Conservation (phyloP, 2,888 invertebrate species). For the Lutraria lutraria region DNA sequence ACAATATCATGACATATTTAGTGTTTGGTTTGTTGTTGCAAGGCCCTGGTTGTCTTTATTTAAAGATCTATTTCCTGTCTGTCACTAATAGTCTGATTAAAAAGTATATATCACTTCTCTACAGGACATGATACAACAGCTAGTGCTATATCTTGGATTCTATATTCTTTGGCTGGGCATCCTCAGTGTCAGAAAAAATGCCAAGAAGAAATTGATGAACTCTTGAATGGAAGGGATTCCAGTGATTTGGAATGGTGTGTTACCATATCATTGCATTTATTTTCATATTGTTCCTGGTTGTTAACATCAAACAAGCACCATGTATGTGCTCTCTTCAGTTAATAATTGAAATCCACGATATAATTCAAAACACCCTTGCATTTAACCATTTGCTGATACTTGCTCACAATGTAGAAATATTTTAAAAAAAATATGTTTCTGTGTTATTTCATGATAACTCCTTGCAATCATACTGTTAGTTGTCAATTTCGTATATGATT, state of each 20-base stretch:
- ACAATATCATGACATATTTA: too few relatives aligned
- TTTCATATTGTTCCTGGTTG: not conserved
- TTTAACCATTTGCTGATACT: not conserved
- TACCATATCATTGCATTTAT: not conserved
- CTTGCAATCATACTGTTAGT: too few relatives aligned
- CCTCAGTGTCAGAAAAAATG: slow-evolving; percentile 73
- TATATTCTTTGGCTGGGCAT: slow-evolving; percentile 76
- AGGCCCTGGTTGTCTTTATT: too few relatives aligned
- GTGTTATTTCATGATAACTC: too few relatives aligned
- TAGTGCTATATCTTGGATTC: slow-evolving; percentile 80
- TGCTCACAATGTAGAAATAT: too few relatives aligned
- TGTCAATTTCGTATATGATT: too few relatives aligned
- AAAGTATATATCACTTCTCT: not conserved
- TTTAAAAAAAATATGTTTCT: too few relatives aligned
- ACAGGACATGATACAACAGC: slow-evolving; percentile 82
- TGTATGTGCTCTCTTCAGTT: not conserved
- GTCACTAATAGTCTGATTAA: not conserved
- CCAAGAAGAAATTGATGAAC: slow-evolving; percentile 75
- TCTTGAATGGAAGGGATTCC: slow-evolving; percentile 63
- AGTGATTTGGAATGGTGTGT: slow-evolving; percentile 70
- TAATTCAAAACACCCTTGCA: not conserved
- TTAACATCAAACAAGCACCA: not conserved
- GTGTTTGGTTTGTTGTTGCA: too few relatives aligned
- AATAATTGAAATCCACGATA: not conserved
- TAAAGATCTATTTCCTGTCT: not conserved